Evolutionary conservation across 53 echinoderm and acorn worm species (phyloP).

Genomic region (Arbacia lixula): DNA sequence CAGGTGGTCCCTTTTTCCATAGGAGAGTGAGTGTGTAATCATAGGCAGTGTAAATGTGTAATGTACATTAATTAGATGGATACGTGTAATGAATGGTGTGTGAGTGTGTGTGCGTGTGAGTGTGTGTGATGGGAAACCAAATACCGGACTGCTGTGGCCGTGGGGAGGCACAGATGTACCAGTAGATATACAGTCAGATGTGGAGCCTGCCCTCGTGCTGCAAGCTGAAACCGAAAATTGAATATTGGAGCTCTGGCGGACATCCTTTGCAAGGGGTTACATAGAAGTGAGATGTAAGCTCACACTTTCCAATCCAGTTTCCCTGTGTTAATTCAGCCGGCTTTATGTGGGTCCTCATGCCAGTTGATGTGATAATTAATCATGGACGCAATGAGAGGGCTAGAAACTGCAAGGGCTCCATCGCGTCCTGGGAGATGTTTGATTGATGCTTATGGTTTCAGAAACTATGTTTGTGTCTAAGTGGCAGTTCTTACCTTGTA

Average conservation of each 20-base stretch:
- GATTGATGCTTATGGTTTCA: too few relatives aligned
- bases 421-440: too few relatives aligned
- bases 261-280: constrained; percentile 49
- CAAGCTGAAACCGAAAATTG: constrained; percentile 63
- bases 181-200: constrained; percentile 50
- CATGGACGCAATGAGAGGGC: constrained; percentile 16
- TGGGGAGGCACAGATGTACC: constrained; percentile 41
- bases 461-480: too few relatives aligned
- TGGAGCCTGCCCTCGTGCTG: constrained; percentile 34
- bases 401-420: too few relatives aligned
- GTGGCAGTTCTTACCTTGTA: too few relatives aligned
- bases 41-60: too few relatives aligned
- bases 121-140: constrained; percentile 27
- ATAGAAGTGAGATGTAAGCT: constrained; percentile 43
- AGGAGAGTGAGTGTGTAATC: too few relatives aligned
- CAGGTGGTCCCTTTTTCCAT: too few relatives aligned
- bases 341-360: background rate
- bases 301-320: constrained; percentile 54
- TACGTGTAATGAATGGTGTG: too few relatives aligned
- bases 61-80: too few relatives aligned
- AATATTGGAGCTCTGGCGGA: constrained; percentile 48
- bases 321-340: constrained; percentile 50
- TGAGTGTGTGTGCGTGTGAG: too few relatives aligned
- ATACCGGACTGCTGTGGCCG: constrained; percentile 13
- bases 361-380: constrained; percentile 45